Base-by-base conservation (phyloP, 2,113 vertebrate genomes). In the Excalfactoria chinensis region DNA sequence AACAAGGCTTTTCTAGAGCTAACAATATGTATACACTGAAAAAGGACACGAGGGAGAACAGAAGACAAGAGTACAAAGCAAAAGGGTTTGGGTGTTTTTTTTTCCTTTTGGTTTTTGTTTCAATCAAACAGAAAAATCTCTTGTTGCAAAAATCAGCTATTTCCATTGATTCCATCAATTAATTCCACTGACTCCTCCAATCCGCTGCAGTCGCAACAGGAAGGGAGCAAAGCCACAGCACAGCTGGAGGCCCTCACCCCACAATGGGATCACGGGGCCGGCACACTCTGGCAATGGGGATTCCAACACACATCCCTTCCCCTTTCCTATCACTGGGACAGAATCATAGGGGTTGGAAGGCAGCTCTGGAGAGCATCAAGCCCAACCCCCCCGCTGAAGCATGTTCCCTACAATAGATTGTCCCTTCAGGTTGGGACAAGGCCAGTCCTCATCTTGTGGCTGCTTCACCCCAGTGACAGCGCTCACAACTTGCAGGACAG, bases 401-500 rank as follows among this genome's bases (percentile, higher is more conserved):
- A 51, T 8, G 13, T 26, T 51, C 49, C 49, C 49, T 51, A 25
- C 25, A 53, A 28, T 8, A 51, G 49, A 15, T 51, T 14, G 25
- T 51, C 49, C 49, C 49, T 7, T 5, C 7, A 28, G 51, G 26
- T 11, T 32, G 53, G 53, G 23, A 37, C 59, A 16, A n/a, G 13
- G 58, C 12, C 26, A 9, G 23, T 6, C 43, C 56, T 59, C 43
- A 10, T 1, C 41, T 43, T 30, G 9, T 48, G 49, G 11, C 25
- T 3, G 3, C 17, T 69, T 32, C 87, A n/a, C 1, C 3, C 63
- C 28, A 41, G 49, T 20, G 19, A 6, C 14, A n/a, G 37, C 0
- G 0, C 18, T 58, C 6, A 0, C 9, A 16, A 26, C 23, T 11
- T 8, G 17, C 13, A 49, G 43, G 68, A 43, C 18, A 83, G 58